Evolutionary conservation across 2,797 vertebrate genomes (phyloP).

Genomic region (Brachymystax lenok): DNA sequence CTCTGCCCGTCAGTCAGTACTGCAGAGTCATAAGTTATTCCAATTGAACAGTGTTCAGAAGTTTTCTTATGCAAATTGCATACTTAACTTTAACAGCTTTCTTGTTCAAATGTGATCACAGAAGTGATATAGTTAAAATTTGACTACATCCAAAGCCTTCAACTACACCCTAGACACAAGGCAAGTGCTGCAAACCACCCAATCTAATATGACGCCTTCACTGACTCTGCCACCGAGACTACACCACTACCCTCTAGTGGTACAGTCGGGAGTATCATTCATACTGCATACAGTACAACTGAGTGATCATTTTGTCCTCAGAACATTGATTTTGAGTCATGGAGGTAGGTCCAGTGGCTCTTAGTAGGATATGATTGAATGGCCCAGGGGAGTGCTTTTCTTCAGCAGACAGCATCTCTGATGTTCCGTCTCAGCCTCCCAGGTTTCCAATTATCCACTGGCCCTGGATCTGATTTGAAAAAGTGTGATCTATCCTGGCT

Average conservation of each 20-base stretch:
- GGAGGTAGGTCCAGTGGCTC: constrained; percentile 32
- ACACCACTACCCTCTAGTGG: constrained; percentile 78
- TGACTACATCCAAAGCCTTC: constrained; percentile 43
- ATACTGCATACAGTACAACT: constrained; percentile 4
- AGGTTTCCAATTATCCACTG: constrained; percentile 55
- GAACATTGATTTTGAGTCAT: constrained; percentile 65
- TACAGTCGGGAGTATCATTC: not conserved
- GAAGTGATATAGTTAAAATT: not conserved
- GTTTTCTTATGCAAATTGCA: constrained; percentile 59
- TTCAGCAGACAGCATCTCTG: constrained; percentile 40
- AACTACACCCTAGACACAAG: not conserved
- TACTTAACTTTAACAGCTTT: not conserved
- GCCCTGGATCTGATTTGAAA: not conserved
- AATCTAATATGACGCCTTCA: constrained; percentile 42
- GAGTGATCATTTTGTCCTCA: constrained; percentile 48
- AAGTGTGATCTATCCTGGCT: not conserved
- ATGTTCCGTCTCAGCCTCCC: constrained; percentile 33
- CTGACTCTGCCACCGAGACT: constrained; percentile 31
- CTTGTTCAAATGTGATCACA: not conserved
- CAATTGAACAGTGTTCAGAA: constrained; percentile 54
- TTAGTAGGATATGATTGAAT: constrained; percentile 58
- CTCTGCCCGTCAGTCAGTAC: constrained; percentile 50
- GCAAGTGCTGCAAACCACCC: not conserved
- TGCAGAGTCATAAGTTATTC: constrained; percentile 66
- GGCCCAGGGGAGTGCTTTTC: constrained; percentile 45